Base-by-base conservation (phyloP, 2,113 vertebrate species). In the Grus americana region DNA sequence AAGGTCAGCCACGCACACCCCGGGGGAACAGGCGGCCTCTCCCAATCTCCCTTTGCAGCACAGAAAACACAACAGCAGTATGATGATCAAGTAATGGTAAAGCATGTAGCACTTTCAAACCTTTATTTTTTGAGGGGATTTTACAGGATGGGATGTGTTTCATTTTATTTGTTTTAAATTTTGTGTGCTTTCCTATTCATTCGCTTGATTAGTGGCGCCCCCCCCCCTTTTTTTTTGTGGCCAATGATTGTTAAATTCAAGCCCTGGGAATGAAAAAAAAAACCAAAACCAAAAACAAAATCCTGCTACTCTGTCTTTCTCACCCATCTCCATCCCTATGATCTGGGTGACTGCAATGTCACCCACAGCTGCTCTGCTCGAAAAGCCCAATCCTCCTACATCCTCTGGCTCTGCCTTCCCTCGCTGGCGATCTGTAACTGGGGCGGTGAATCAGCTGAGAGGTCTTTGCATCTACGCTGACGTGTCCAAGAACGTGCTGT, bases 31-130 rank as follows among this genome's bases (percentile, higher is more conserved):
- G 61, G 79, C 7, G 0, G 49, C 38, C 30, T 4, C 67, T 32
- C 52, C 27, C 55, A 2, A 10, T 40, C 66, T 65, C 34, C 42
- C 79, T 93, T 91, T 49, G 49, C 97, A 96, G 96, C 96, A 96
- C 91, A 93, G 87, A 95, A 97, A 96, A 98, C 95, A 95, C 81
- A 32, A 97, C 86, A 98, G 79, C 85, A 95, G 93, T 22, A 68
- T 22, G 84, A 83, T 83, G 92, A 70, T 14, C 52, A 95, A 97
- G 87, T 78, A 88, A 93, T 89, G 95, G 93, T 85, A 92, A 96
- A 97, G 96, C 98, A 97, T 10, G n/a, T 40, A 95, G 96, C 97
- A 93, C 98, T 96, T 97, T 94, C 94, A 97, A 92, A 96, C 70
- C 90, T 98, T 98, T 98, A 97, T 98, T 98, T 95, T 92, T 91